Base-by-base conservation (phyloP, 2,113 vertebrate species). In the Clinocottus analis region DNA sequence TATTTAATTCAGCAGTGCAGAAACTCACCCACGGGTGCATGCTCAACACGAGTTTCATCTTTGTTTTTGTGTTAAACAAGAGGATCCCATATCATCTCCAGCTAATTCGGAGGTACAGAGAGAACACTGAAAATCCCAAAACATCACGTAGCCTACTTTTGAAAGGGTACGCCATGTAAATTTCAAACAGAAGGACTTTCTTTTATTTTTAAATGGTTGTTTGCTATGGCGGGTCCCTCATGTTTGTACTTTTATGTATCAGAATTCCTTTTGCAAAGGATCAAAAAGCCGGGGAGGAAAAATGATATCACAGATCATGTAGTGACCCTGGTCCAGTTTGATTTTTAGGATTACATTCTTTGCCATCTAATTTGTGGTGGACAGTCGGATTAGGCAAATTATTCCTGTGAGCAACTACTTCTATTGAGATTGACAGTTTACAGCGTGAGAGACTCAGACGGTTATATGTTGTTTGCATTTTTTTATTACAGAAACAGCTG, bases 1-100 rank as follows among this genome's bases (percentile, higher is more conserved):
- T 84, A 82, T 86, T 85, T 89, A 85, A 92, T 90, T 85, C 77
- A 86, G 84, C 75, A 56, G 75, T 2, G 71, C 74, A 72, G 79
- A 67, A 69, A 56, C 79, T 76, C 73, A 81, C 78, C 77, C 77
- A 76, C 53, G 79, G 73, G 72, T 84, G 63, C 58, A 14, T 75
- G 70, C 79, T 79, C 83, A 84, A 88, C 89, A 81, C 45, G 72
- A 87, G 76, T 62, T 73, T 76, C 75, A 82, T 75, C 81, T 88
- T 77, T 82, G 84, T 80, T 82, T 82, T 68, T 37, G 67, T 77
- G 73, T 81, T 59, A 58, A 85, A 87, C 82, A 83, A 33, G 79
- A 77, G 60, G 69, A 62, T 82, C 56, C 79, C 71, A 53, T 47
- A 79, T 78, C 59, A 27, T 77, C 45, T 41, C 1, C 1, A 33